These are phyloP conservation scores for Phataginus tricuspis DNA, from an alignment of 2,797 vertebrate species.

Conservation along the genomic window DNA sequence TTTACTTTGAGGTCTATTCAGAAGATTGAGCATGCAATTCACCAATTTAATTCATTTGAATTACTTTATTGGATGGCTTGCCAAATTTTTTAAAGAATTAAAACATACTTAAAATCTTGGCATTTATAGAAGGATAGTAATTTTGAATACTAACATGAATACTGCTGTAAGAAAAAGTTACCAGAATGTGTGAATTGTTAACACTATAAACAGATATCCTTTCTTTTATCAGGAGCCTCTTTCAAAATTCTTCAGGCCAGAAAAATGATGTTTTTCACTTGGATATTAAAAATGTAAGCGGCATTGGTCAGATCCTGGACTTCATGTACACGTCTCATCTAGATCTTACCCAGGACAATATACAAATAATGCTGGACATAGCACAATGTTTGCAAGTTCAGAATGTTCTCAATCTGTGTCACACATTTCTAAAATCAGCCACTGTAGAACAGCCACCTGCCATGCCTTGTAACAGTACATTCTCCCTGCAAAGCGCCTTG, in stretches of 20 bases:
- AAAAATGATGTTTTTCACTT: slow-evolving; percentile 97
- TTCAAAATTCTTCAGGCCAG: slow-evolving; percentile 95
- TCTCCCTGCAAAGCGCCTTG: slow-evolving; percentile 88
- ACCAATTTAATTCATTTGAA: background rate
- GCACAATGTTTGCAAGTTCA: slow-evolving; percentile 95
- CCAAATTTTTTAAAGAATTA: background rate
- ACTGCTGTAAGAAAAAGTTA: background rate
- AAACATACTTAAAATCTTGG: background rate
- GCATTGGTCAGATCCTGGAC: slow-evolving; percentile 97
- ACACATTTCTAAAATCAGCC: slow-evolving; percentile 91
- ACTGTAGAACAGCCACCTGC: slow-evolving; percentile 81
- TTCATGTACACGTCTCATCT: slow-evolving; percentile 99
- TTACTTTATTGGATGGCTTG: background rate
- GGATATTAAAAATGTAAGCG: slow-evolving; percentile 95
- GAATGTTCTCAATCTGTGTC: slow-evolving; percentile 94
- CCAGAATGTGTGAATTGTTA: background rate
- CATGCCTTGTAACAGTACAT: slow-evolving; percentile 75
- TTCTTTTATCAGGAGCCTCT: slow-evolving; percentile 91
- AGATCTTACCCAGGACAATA: slow-evolving; percentile 96
- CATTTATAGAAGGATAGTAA: background rate
- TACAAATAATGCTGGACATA: slow-evolving; percentile 93
- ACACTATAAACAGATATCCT: slow-evolving; percentile 27
- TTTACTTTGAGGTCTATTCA: background rate
- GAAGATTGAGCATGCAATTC: background rate
- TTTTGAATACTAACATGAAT: background rate